phyloP scores from a whole-genome alignment of 2,113 vertebrate genomes.

The Pedetes capensis region DNA sequence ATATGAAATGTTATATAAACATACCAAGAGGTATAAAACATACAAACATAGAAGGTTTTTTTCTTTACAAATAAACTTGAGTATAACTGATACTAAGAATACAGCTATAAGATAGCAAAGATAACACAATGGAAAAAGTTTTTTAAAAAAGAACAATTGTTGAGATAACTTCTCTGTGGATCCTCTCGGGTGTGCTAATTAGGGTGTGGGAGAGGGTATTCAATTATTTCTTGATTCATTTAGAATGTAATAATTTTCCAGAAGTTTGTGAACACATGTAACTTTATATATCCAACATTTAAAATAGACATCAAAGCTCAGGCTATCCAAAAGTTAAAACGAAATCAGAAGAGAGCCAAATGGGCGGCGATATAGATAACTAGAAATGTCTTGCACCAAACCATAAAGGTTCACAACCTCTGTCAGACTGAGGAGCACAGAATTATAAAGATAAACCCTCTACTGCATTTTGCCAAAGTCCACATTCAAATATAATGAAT shows the following conservation, averaged over 20 bases:
- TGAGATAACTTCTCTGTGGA: too few species aligned
- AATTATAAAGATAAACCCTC: not conserved
- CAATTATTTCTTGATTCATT: slow-evolving; percentile 40
- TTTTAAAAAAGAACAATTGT: too few species aligned
- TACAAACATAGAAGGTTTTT: too few species aligned
- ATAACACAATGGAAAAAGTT: too few species aligned
- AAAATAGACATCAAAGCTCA: not conserved
- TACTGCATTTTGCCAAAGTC: not conserved
- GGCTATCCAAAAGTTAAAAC: not conserved
- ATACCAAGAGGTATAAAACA: too few species aligned
- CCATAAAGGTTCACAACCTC: not conserved
- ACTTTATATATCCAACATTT: not conserved
- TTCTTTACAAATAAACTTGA: too few species aligned
- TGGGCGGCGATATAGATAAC: not conserved
- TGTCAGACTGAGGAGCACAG: not conserved
- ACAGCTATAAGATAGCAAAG: too few species aligned
- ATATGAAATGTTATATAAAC: too few species aligned
- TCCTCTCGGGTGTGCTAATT: too few species aligned
- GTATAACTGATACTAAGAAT: too few species aligned
- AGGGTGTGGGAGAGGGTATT: too few species aligned
- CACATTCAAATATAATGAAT: slow-evolving; percentile 19
- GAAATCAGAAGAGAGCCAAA: not conserved
- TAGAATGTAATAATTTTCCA: not conserved
- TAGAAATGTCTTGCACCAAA: not conserved
- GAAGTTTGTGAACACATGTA: not conserved